phyloP scores from a whole-genome alignment of 2,113 vertebrate species.

The Camarhynchus parvulus region DNA sequence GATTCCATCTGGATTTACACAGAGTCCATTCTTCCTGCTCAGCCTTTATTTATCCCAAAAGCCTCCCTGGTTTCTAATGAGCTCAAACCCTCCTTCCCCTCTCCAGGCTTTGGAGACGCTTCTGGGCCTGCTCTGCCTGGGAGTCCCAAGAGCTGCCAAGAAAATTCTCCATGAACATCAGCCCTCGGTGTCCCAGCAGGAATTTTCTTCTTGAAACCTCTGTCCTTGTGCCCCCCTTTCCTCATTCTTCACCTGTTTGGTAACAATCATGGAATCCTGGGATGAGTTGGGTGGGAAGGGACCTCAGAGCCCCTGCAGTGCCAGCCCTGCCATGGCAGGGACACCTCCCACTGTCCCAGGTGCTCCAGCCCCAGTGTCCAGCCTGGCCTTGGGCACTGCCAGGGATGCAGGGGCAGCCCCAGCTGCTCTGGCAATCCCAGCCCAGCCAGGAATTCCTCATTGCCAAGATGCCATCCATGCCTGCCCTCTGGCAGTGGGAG shows the following conservation, averaged over 20 bases:
- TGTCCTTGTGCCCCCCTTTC: background rate
- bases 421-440: background rate
- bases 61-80: background rate
- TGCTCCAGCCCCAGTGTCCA: background rate
- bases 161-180: background rate
- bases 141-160: background rate
- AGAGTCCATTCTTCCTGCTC: background rate
- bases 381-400: background rate
- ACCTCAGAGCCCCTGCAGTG: fast-evolving
- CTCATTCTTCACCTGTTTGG: background rate
- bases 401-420: background rate
- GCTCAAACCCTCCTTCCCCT: background rate
- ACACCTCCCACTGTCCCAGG: background rate
- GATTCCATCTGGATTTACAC: background rate
- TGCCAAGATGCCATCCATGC: background rate
- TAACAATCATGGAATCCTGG: background rate
- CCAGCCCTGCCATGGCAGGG: background rate
- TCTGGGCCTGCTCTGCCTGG: background rate
- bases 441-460: background rate
- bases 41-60: background rate
- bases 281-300: background rate
- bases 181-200: fast-evolving
- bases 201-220: background rate
- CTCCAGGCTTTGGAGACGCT: fast-evolving
- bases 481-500: background rate